These are phyloP conservation scores for Ips nitidus DNA, from an alignment of 1,140 invertebrate genomes.

Conservation along the genomic window DNA sequence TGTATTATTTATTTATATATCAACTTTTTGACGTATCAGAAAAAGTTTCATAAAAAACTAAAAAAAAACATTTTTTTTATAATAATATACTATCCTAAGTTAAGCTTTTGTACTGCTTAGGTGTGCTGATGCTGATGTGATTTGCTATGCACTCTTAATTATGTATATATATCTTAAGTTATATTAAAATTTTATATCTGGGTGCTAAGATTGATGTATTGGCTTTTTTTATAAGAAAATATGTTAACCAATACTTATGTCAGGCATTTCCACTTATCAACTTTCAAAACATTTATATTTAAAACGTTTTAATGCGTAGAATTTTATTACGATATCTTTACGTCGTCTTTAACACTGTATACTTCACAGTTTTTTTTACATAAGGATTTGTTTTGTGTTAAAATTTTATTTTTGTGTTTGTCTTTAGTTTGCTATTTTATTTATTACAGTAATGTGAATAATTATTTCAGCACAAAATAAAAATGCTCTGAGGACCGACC, in stretches of 20 bases:
- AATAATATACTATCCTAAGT: constrained; percentile 36
- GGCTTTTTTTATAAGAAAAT: constrained; percentile 35
- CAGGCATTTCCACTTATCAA: constrained; percentile 26
- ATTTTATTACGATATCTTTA: constrained; percentile 31
- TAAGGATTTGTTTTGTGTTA: constrained; percentile 45
- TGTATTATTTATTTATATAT: too few relatives aligned
- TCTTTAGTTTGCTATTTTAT: constrained; percentile 46
- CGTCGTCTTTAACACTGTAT: constrained; percentile 16
- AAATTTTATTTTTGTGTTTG: constrained; percentile 48
- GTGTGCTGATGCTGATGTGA: constrained; percentile 50
- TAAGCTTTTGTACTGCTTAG: constrained; percentile 47
- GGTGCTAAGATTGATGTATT: constrained; percentile 43
- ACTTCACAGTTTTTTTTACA: constrained; percentile 38
- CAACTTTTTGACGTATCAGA: not conserved
- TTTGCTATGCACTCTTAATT: constrained; percentile 48
- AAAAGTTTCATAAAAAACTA: constrained; percentile 32
- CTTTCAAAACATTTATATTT: constrained; percentile 23
- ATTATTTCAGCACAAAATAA: constrained; percentile 48
- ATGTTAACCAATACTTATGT: constrained; percentile 37
- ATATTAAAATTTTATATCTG: constrained; percentile 43
- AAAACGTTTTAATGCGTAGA: constrained; percentile 6
- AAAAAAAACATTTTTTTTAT: constrained; percentile 29
- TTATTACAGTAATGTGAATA: constrained; percentile 48
- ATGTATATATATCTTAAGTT: constrained; percentile 45
- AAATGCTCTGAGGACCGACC: constrained; percentile 17